Percentiles rank a stretch among this genome's conserved stretches.
These are phyloP conservation scores for Eolophus roseicapilla DNA, from an alignment of 2,113 vertebrate genomes.

Conservation along the genomic window DNA sequence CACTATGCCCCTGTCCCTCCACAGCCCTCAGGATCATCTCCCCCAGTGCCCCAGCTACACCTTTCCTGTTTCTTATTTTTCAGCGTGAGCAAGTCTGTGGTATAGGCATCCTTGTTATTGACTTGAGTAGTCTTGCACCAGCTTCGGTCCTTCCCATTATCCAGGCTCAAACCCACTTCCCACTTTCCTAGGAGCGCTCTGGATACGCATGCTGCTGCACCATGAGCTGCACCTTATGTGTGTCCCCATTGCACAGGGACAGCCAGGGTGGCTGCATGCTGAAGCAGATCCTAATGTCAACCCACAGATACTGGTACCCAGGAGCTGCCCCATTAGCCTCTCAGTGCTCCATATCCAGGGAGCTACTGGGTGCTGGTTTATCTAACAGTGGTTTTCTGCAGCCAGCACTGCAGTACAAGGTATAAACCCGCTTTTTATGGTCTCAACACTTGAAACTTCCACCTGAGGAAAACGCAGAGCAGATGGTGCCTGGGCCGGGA, in stretches of 20 bases:
- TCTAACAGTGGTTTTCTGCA: background rate
- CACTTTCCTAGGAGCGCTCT: background rate
- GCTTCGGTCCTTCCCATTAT: rapidly evolving
- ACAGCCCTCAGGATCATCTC: background rate
- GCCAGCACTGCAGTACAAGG: background rate
- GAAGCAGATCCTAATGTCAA: background rate
- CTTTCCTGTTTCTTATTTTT: background rate
- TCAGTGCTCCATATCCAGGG: background rate
- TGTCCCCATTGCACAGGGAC: rapidly evolving
- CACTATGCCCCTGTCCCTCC: rapidly evolving
- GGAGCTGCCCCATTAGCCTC: background rate
- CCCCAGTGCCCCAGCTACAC: background rate
- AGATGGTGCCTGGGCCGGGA: background rate
- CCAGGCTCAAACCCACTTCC: background rate
- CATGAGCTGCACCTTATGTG: rapidly evolving
- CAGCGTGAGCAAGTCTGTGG: background rate
- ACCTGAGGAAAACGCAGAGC: background rate
- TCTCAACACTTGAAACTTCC: background rate
- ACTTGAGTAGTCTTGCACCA: rapidly evolving
- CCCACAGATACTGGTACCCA: rapidly evolving
- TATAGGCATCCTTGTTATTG: background rate
- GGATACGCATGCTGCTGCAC: background rate
- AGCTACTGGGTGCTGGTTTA: background rate
- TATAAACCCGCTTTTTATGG: background rate
- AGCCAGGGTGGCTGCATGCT: background rate